Percentiles rank a stretch among this genome's conserved stretches.
phyloP scores from a whole-genome alignment of 1,140 invertebrate genomes.

The Calephelis nemesis region DNA sequence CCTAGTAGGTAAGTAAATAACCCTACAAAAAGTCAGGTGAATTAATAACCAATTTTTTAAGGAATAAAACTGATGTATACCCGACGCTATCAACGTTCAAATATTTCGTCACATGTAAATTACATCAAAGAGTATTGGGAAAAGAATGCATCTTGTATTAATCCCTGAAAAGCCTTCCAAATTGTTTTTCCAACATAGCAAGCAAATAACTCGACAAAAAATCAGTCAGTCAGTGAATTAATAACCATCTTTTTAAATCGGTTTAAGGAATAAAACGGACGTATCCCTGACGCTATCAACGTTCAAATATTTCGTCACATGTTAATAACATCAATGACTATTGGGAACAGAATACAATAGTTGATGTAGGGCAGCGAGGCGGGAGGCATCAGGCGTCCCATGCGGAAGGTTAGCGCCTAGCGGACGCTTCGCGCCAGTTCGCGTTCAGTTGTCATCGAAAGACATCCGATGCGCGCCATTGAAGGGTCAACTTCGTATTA shows the following conservation, averaged over 20 bases:
- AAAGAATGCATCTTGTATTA: constrained; percentile 26
- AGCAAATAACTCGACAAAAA: no score
- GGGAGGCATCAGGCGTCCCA: constrained; percentile 69
- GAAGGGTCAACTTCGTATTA: constrained; percentile 32
- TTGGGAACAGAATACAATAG: constrained; percentile 41
- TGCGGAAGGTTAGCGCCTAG: constrained; percentile 53
- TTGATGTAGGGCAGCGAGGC: constrained; percentile 70
- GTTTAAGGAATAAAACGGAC: neutral
- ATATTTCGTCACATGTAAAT: constrained; percentile 62
- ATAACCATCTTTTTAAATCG: no score
- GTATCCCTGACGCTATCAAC: constrained; percentile 43
- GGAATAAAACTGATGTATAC: constrained; percentile 19
- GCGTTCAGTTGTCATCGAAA: constrained; percentile 62
- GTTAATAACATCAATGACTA: constrained; percentile 64
- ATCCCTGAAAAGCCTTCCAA: no score
- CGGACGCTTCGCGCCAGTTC: constrained; percentile 50
- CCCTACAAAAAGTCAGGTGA: no score
- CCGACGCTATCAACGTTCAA: constrained; percentile 43
- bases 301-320: constrained; percentile 52
- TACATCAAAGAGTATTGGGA: constrained; percentile 60
- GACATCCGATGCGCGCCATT: constrained; percentile 58
- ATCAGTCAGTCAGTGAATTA: no score
- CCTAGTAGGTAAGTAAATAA: no score
- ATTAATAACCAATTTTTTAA: no score
- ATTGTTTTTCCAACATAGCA: no score